A percentile compares a stretch with the other conserved stretches of the same genome.
Evolutionary conservation across 2,113 vertebrate genomes (phyloP).

Genomic region (Panurus biarmicus): DNA sequence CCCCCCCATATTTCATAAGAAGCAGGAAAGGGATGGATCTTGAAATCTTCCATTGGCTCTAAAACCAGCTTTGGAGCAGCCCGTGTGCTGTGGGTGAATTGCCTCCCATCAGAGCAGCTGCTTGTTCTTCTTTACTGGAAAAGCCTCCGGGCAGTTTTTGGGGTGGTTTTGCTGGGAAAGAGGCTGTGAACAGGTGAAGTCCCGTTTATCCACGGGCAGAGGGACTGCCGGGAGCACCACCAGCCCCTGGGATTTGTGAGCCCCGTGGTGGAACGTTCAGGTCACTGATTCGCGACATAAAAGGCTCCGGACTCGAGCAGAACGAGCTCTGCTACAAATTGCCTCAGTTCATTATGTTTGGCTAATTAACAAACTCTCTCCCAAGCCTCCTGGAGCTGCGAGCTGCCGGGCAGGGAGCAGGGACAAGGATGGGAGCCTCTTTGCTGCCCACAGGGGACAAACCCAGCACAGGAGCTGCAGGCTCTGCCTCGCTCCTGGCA

Average conservation of each 20-base stretch:
- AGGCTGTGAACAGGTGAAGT: not conserved
- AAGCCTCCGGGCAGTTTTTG: not conserved
- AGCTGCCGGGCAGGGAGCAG: not conserved
- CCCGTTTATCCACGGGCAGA: not conserved
- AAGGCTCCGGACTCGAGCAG: not conserved
- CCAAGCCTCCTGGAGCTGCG: not conserved
- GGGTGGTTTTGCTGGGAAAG: not conserved
- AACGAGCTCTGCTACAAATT: not conserved
- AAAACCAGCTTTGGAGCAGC: not conserved
- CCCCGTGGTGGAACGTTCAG: not conserved
- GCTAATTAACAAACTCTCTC: not conserved
- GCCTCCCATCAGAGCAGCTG: constrained; percentile 31
- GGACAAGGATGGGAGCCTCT: not conserved
- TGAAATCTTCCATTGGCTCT: not conserved
- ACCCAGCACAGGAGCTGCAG: not conserved
- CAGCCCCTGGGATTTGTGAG: not conserved
- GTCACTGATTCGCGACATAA: not conserved
- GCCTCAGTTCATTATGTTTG: not conserved
- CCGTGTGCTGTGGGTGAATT: not conserved
- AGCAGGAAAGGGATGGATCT: not conserved
- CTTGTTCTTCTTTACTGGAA: not conserved
- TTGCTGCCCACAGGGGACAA: not conserved
- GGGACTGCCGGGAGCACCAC: not conserved
- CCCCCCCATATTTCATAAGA: not conserved
- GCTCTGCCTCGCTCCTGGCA: not conserved